Conservation (phyloP, 1,140 invertebrate genomes). For the Pseudomyrmex dendroicus region DNA sequence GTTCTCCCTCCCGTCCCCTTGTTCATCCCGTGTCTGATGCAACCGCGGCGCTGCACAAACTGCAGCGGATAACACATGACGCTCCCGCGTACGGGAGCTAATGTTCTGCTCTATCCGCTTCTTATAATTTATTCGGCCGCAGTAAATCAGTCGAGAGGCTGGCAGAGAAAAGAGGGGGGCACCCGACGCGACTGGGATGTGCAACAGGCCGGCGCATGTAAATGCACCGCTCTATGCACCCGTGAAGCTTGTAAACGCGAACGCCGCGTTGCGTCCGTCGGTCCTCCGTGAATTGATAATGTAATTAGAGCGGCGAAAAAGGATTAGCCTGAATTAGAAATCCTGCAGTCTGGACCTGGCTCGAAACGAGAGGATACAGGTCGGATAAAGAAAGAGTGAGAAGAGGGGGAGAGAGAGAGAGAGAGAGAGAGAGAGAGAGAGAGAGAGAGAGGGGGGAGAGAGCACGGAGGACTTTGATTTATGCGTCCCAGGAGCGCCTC, state of each 20-base stretch:
- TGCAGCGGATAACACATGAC: conserved; percentile 45
- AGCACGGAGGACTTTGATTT: conserved; percentile 80
- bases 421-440: neutral
- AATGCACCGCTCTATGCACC: conserved; percentile 37
- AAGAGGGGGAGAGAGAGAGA: neutral
- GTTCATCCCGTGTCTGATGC: too few relatives aligned
- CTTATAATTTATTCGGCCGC: conserved; percentile 74
- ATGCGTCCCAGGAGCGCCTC: conserved; percentile 81
- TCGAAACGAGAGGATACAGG: conserved; percentile 31
- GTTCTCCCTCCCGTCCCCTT: neutral
- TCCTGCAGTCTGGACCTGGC: conserved; percentile 63
- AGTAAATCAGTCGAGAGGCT: conserved; percentile 68
- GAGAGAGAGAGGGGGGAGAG: neutral
- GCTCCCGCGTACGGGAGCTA: conserved; percentile 34
- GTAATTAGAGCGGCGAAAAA: conserved; percentile 79
- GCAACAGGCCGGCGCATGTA: conserved; percentile 59
- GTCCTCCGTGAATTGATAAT: conserved; percentile 79
- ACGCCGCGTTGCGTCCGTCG: conserved; percentile 51
- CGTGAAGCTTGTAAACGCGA: conserved; percentile 42
- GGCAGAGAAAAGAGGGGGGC: conserved; percentile 33
- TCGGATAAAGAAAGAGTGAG: too few relatives aligned
- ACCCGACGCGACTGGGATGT: conserved; percentile 62
- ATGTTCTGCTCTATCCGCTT: conserved; percentile 70
- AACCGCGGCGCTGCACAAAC: conserved; percentile 20
- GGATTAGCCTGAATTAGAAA: conserved; percentile 82